These are phyloP conservation scores for Drosophila bocqueti DNA, from an alignment of 1,140 invertebrate genomes.

Conservation along the genomic window DNA sequence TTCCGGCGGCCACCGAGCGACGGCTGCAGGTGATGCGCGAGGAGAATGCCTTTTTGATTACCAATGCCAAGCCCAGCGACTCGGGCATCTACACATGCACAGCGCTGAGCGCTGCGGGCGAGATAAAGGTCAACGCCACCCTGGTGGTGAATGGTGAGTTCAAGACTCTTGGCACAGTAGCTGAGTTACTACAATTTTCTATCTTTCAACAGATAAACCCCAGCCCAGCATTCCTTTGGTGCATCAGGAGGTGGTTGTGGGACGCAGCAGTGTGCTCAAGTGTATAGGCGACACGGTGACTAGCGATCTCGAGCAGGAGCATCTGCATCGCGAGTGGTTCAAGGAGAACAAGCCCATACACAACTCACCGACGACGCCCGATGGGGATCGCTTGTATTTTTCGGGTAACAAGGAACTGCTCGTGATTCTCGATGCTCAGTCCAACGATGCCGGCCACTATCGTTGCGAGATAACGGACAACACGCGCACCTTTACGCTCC, in stretches of 20 bases:
- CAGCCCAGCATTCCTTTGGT: conserved; percentile 92
- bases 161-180: rapidly evolving
- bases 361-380: conserved; percentile 88
- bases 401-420: conserved; percentile 94
- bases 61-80: conserved; percentile 94
- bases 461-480: conserved; percentile 92
- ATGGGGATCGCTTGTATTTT: conserved; percentile 89
- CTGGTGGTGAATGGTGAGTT: conserved; percentile 91
- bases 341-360: conserved; percentile 90
- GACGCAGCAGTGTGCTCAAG: conserved; percentile 93
- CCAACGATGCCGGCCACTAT: conserved; percentile 93
- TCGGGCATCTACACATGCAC: conserved; percentile 97
- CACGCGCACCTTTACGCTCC: conserved; percentile 69
- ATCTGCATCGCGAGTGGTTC: conserved; percentile 94
- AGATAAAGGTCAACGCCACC: conserved; percentile 94
- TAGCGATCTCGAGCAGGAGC: conserved; percentile 87
- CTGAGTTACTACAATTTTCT: not conserved
- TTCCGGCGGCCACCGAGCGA: conserved; percentile 96
- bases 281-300: conserved; percentile 91
- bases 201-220: conserved; percentile 87
- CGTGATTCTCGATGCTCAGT: conserved; percentile 92
- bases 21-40: conserved; percentile 96
- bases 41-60: conserved; percentile 96
- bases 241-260: conserved; percentile 91
- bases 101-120: conserved; percentile 95